phyloP scores from a whole-genome alignment of 2,888 invertebrate species.

The Chrysolina americana region DNA sequence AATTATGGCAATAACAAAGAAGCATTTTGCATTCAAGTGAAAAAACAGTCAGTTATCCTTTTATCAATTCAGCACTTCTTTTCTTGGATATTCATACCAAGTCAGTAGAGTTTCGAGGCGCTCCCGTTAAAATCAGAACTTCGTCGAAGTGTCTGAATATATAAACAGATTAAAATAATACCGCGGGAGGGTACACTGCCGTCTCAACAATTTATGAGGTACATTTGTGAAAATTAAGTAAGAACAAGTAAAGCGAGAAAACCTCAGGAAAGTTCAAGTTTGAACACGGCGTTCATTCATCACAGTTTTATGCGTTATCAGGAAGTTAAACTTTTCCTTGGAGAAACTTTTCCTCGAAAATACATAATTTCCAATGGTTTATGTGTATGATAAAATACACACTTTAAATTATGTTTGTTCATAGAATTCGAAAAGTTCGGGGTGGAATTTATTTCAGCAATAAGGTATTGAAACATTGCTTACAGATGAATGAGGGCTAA shows the following conservation, averaged over 20 bases:
- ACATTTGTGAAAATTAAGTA: slow-evolving; percentile 66
- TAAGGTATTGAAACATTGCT: slow-evolving; percentile 3
- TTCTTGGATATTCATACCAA: neutral
- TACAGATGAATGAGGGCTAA: neutral
- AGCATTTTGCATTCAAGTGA: no score
- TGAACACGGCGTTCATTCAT: slow-evolving; percentile 63
- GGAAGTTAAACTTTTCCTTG: slow-evolving; percentile 55
- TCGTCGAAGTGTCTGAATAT: slow-evolving; percentile 15
- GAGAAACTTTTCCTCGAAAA: slow-evolving; percentile 54
- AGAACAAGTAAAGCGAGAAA: slow-evolving; percentile 63
- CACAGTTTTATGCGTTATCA: slow-evolving; percentile 64
- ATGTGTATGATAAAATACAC: slow-evolving; percentile 45
- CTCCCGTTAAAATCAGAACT: neutral
- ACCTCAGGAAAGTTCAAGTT: slow-evolving; percentile 63
- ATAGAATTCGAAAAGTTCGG: slow-evolving; percentile 18
- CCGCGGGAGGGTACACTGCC: slow-evolving; percentile 15
- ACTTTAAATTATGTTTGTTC: slow-evolving; percentile 22
- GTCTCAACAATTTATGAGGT: slow-evolving; percentile 59
- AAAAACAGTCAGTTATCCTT: no score
- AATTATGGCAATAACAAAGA: no score
- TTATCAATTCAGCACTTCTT: no score
- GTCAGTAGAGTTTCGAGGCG: neutral
- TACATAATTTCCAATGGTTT: slow-evolving; percentile 56
- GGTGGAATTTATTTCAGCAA: slow-evolving; percentile 1
- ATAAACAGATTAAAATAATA: slow-evolving; percentile 25